Evolutionary conservation across 2,888 invertebrate species (phyloP).

Genomic region (Drosophila borealis): DNA sequence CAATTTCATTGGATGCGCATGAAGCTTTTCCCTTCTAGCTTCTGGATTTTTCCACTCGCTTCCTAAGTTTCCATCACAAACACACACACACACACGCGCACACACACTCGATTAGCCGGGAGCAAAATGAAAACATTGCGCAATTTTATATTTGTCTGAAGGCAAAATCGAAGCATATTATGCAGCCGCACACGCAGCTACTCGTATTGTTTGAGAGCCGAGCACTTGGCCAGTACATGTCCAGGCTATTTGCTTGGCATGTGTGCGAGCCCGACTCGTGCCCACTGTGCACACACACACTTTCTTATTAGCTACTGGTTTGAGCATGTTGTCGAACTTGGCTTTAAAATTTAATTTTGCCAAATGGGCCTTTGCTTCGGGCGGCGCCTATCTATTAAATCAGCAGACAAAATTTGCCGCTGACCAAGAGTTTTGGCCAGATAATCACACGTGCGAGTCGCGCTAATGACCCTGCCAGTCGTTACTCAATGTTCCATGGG

Average conservation of each 20-base stretch:
- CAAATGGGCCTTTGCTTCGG: background rate
- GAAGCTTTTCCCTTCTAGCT: slow-evolving; percentile 22
- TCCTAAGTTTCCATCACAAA: slow-evolving; percentile 1
- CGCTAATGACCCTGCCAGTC: slow-evolving; percentile 55
- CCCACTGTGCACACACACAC: slow-evolving; percentile 6
- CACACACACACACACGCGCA: slow-evolving; percentile 10
- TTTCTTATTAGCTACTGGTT: background rate
- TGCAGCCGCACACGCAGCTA: slow-evolving; percentile 66
- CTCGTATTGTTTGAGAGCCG: slow-evolving; percentile 43
- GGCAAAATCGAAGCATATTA: slow-evolving; percentile 68
- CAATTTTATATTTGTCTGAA: slow-evolving; percentile 64
- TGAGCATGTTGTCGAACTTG: background rate
- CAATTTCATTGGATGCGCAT: slow-evolving; percentile 46
- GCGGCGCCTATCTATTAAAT: slow-evolving; percentile 22
- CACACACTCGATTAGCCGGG: slow-evolving; percentile 38
- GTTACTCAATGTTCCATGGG: slow-evolving; percentile 26
- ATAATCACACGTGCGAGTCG: slow-evolving; percentile 31
- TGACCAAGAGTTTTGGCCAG: slow-evolving; percentile 17
- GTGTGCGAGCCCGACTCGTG: slow-evolving; percentile 1
- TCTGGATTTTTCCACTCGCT: slow-evolving; percentile 16
- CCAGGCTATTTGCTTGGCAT: slow-evolving; percentile 20
- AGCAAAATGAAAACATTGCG: slow-evolving; percentile 56
- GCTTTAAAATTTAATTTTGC: slow-evolving; percentile 45
- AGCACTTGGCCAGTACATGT: slow-evolving; percentile 3
- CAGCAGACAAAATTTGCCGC: slow-evolving; percentile 31